Percentiles rank a stretch among this genome's conserved stretches.
These are phyloP conservation scores for Eulacestoma nigropectus DNA, from an alignment of 2,113 vertebrate species.

Conservation along the genomic window DNA sequence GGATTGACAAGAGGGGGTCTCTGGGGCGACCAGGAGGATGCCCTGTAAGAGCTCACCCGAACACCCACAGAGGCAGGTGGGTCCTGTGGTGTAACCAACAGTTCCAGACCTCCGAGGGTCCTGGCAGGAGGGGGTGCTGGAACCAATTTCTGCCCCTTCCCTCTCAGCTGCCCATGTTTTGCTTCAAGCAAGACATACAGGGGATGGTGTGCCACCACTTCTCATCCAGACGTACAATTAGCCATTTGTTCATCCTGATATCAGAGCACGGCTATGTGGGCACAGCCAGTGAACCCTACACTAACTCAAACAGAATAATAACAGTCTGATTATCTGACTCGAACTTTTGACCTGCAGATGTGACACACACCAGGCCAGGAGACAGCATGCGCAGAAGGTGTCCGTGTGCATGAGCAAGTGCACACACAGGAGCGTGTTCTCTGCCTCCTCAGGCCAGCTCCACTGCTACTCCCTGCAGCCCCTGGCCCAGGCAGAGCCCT, in stretches of 20 bases:
- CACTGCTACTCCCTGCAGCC: not conserved
- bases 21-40: too few species aligned
- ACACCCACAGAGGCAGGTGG: accelerated
- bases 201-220: not conserved
- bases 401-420: not conserved
- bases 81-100: not conserved
- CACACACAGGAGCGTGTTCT: accelerated
- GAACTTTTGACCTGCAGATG: not conserved
- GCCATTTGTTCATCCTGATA: not conserved
- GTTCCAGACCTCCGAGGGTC: not conserved
- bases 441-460: not conserved
- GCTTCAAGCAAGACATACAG: not conserved
- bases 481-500: not conserved
- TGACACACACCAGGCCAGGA: not conserved
- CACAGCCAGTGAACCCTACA: not conserved
- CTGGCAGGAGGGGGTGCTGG: not conserved
- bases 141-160: not conserved
- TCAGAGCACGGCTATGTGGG: not conserved
- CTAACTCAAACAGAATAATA: not conserved
- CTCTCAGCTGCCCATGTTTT: not conserved
- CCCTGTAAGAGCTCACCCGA: too few species aligned
- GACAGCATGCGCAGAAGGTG: not conserved
- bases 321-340: not conserved
- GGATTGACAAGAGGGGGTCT: too few species aligned
- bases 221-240: not conserved